Base-by-base conservation (phyloP, 2,113 vertebrate genomes). In the Erythrolamprus reginae region DNA sequence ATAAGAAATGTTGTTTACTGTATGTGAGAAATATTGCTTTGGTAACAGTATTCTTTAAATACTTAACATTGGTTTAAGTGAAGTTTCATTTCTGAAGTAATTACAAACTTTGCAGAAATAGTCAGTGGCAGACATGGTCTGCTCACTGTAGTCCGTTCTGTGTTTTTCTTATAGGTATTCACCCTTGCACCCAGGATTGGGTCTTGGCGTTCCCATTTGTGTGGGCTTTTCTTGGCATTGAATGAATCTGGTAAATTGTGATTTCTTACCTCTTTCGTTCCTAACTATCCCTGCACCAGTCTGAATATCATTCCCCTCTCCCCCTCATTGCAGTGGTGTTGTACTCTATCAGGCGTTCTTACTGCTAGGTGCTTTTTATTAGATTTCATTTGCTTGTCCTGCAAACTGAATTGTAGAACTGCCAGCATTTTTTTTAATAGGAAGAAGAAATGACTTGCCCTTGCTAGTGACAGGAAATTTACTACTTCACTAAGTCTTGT, bases 161-260 rank as follows among this genome's bases (percentile, higher is more conserved):
- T 94, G 42, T 83, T 70, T 0, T 61, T 55, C 7, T 92, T 92
- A 65, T 13, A 93, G 90, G 47, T 58, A 55, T 55, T 91, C 17
- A 92, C 83, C 48, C 84, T 88, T n/a, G 90, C 86, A 88, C 88
- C 84, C 90, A 88, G 70, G 77, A 88, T 88, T 88, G 86, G 90
- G 86, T 2, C 0, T 6, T 53, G 26, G 84, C 88, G 83, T 47
- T 89, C 26, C 50, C 88, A 48, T 24, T 85, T 88, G n/a, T 28
- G 21, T 70, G 83, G 17, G 61, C 84, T 90, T 93, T 88, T 50
- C 88, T 92, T 89, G 88, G 84, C 91, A 89, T 70, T 88, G 83
- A 26, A 93, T 87, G 92, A 70, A 42, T 3, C 48, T 84, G 13
- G 82, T 86, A 93, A 92, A 89, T 65, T 6, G 88, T 92, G 86